Evolutionary conservation across 1,140 invertebrate genomes (phyloP).

Genomic region (Nasonia vitripennis): DNA sequence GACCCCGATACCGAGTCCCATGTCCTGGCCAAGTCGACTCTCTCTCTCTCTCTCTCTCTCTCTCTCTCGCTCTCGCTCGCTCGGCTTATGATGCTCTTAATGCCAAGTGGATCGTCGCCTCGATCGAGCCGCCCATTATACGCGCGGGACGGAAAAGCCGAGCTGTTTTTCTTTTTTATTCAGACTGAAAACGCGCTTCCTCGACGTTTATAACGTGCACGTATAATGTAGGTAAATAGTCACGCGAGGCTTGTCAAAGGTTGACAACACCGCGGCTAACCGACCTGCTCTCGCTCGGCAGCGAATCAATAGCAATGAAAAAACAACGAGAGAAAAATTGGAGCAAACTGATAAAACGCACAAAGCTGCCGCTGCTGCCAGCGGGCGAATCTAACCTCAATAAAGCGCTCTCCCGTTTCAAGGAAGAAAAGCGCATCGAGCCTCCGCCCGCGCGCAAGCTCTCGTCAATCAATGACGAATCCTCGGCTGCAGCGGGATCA

Average conservation of each 20-base stretch:
- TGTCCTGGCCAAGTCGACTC: background rate
- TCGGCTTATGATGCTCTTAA: background rate
- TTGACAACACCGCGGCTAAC: background rate
- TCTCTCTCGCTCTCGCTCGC: background rate
- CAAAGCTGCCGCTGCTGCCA: background rate
- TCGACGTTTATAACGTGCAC: background rate
- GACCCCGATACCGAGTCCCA: constrained; percentile 6
- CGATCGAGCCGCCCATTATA: background rate
- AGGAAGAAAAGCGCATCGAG: background rate
- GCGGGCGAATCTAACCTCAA: constrained; percentile 46
- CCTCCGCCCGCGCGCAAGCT: background rate
- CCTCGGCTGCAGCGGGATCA: background rate
- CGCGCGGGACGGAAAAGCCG: too few relatives aligned
- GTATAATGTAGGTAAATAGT: background rate
- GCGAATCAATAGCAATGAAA: constrained; percentile 17
- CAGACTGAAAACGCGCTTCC: background rate
- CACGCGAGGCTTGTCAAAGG: background rate
- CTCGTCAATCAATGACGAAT: background rate
- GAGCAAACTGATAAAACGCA: constrained; percentile 21
- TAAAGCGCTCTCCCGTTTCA: background rate
- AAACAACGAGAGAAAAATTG: constrained; percentile 10
- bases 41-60: background rate
- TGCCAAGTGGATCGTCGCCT: background rate
- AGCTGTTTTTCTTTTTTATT: background rate
- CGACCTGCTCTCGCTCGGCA: too few relatives aligned